Conservation (phyloP, 2,888 invertebrate species). For the Volucella inflata region DNA sequence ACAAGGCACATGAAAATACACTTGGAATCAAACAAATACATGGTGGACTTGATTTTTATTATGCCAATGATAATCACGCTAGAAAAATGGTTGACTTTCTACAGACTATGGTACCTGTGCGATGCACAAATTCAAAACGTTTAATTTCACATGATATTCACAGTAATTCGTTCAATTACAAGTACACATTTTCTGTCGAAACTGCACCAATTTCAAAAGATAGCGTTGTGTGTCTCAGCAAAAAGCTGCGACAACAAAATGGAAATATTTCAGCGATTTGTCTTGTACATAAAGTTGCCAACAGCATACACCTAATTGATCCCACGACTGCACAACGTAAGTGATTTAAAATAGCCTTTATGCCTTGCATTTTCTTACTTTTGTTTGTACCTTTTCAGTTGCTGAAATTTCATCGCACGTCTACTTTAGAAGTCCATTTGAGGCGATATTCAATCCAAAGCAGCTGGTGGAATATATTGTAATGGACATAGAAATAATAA, state of each 20-base stretch:
- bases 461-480: constrained; percentile 96
- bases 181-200: constrained; percentile 96
- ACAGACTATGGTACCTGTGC: constrained; percentile 93
- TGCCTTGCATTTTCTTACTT: background rate
- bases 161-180: constrained; percentile 98
- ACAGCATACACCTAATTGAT: constrained; percentile 96
- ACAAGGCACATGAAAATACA: constrained; percentile 95
- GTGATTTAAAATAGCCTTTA: constrained; percentile 69
- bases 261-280: constrained; percentile 95
- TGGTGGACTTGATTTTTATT: constrained; percentile 98
- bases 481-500: constrained; percentile 92
- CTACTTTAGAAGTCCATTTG: constrained; percentile 95
- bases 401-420: constrained; percentile 91
- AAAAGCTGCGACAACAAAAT: constrained; percentile 92
- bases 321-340: constrained; percentile 93
- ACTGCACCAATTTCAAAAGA: constrained; percentile 98
- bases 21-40: constrained; percentile 93
- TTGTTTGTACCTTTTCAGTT: constrained; percentile 85
- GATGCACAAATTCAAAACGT: constrained; percentile 95
- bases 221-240: constrained; percentile 94
- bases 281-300: constrained; percentile 94
- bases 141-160: constrained; percentile 98
- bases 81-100: constrained; percentile 98
- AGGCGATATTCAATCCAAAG: constrained; percentile 94
- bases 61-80: constrained; percentile 93